phyloP scores from a whole-genome alignment of 2,113 vertebrate species.

The Apodemus sylvaticus region DNA sequence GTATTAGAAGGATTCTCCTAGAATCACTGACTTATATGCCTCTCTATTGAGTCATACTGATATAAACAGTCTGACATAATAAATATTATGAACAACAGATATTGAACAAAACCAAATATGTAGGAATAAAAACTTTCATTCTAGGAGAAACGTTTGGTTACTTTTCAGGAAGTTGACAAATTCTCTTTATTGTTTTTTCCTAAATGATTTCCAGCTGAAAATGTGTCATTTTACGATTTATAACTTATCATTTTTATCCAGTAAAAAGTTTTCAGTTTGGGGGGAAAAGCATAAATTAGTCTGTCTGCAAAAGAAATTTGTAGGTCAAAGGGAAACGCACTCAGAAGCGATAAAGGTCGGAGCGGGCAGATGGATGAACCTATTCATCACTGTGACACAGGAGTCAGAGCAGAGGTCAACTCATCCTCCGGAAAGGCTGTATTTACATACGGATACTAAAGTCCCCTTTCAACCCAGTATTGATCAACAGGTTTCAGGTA shows the following conservation, averaged over 20 bases:
- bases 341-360: neutral
- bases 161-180: neutral
- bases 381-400: neutral
- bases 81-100: neutral
- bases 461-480: neutral
- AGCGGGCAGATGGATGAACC: neutral
- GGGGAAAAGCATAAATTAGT: neutral
- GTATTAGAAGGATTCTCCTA: neutral
- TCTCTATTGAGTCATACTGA: neutral
- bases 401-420: neutral
- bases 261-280: neutral
- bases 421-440: neutral
- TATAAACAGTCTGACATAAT: neutral
- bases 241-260: neutral
- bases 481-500: neutral
- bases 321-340: neutral
- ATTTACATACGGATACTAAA: slow-evolving; percentile 29
- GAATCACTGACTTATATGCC: neutral
- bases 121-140: neutral
- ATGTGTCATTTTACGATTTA: neutral
- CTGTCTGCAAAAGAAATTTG: neutral
- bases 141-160: neutral
- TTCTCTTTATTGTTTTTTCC: slow-evolving; percentile 7
- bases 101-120: neutral
- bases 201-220: neutral